Evolutionary conservation across 2,113 vertebrate genomes (phyloP), one percentile per base, ranked within the genome.

Genomic region (Cyanoramphus novaezelandiae): DNA sequence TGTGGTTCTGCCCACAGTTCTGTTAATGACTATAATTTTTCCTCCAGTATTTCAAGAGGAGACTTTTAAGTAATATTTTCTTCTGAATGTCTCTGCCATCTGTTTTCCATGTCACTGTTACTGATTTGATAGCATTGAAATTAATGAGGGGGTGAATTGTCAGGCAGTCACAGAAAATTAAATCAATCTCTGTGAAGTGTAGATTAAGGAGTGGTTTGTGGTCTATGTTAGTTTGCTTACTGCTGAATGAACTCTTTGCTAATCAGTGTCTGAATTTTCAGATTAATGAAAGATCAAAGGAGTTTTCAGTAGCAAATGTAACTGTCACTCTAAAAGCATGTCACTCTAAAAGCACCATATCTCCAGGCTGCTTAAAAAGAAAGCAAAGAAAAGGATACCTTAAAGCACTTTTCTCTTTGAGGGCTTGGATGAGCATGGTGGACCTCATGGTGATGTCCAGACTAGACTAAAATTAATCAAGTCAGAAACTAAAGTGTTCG

Each of bases 151-250:
- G 94, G 55, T 77, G 71, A 92, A 88, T 90, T 74, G 86, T 93
- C 53, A 91, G 67, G 59, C 70, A 92, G 94, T 93, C 78, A 57
- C 31, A 69, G 63, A 94, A 88, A 92, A 85, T 92, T 77, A 90
- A 87, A 91, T 94, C 89, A 72, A 10, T 76, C 37, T 68, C 65
- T 70, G 25, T 33, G 49, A 87, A 76, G 67, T 2, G 0, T 14
- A 80, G 89, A 80, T 91, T 92, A 89, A 82, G 93, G 93, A 91
- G 90, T 85, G 87, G 74, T 72, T 91, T 95, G 70, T 91, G 75
- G 57, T 78, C 67, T 85, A 44, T 25, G 67, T 85, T 93, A 5
- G 1, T 72, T 82, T 35, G 3, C 55, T 93, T 14, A 9, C 69
- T 86, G 77, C 29, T 89, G 74, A 91, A 85, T 16, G 46, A 91